Evolutionary conservation across 2,888 invertebrate species (phyloP).

Genomic region (Leptinotarsa peninsularis): DNA sequence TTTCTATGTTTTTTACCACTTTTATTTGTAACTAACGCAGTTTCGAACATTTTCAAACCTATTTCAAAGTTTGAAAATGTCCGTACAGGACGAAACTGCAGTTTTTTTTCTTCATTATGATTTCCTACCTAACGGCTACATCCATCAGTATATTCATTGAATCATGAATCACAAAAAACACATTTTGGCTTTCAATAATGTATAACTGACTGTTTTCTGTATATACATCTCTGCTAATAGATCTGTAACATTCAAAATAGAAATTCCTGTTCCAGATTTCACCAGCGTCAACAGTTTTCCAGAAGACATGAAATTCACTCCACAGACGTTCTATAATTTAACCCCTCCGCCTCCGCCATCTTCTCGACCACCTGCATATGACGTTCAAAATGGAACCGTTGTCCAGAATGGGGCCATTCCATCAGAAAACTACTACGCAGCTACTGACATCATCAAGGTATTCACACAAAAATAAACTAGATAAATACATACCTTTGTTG

Average conservation of each 20-base stretch:
- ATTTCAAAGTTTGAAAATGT: no score
- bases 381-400: conserved; percentile 64
- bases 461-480: not conserved
- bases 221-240: not conserved
- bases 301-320: conserved; percentile 69
- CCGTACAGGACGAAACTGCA: no score
- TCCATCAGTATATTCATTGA: not conserved
- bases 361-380: conserved; percentile 66
- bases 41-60: no score
- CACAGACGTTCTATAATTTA: conserved; percentile 69
- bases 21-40: no score
- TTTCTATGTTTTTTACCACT: no score
- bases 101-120: no score
- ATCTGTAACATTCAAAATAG: conserved; percentile 13
- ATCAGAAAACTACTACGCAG: conserved; percentile 79
- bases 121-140: no score
- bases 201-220: no score
- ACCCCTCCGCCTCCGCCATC: conserved; percentile 68
- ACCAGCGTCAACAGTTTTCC: conserved; percentile 71
- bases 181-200: no score
- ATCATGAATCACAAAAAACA: not conserved
- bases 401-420: conserved; percentile 61
- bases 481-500: no score
- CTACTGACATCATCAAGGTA: conserved; percentile 82
- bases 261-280: conserved; percentile 66